Evolutionary conservation across 2,797 vertebrate species (phyloP).

Genomic region (Ispidina picta): DNA sequence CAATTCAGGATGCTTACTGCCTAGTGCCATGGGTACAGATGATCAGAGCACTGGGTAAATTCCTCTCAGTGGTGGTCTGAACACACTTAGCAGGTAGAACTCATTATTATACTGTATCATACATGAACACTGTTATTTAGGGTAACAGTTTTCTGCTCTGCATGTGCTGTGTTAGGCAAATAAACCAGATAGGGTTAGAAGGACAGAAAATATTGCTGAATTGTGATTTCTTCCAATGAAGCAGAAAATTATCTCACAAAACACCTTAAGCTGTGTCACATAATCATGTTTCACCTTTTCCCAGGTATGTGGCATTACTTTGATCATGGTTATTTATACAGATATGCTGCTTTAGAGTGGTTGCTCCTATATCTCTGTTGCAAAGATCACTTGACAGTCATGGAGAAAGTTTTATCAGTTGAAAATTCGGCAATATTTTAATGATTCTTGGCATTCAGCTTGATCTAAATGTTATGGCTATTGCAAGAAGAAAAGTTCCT

Average conservation of each 20-base stretch:
- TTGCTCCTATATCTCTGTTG: not conserved
- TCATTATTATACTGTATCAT: not conserved
- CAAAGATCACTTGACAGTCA: not conserved
- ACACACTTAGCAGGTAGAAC: not conserved
- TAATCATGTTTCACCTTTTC: not conserved
- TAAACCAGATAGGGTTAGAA: not conserved
- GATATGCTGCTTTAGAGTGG: not conserved
- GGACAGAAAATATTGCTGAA: not conserved
- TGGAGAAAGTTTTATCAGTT: not conserved
- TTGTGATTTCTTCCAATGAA: not conserved
- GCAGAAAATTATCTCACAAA: not conserved
- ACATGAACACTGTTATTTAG: not conserved
- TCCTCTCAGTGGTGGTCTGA: not conserved
- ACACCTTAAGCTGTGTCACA: not conserved
- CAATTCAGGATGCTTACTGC: not conserved
- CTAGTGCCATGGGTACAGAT: not conserved
- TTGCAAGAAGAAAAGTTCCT: not conserved
- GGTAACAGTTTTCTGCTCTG: not conserved
- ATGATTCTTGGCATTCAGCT: not conserved
- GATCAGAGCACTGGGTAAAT: not conserved
- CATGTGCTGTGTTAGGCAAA: not conserved
- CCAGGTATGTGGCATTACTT: not conserved
- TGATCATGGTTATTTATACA: not conserved
- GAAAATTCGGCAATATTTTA: not conserved
- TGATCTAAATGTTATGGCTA: not conserved